Evolutionary conservation across 2,888 invertebrate species (phyloP), one percentile per base, ranked within the genome.

Genomic region (Smittia aterrima): DNA sequence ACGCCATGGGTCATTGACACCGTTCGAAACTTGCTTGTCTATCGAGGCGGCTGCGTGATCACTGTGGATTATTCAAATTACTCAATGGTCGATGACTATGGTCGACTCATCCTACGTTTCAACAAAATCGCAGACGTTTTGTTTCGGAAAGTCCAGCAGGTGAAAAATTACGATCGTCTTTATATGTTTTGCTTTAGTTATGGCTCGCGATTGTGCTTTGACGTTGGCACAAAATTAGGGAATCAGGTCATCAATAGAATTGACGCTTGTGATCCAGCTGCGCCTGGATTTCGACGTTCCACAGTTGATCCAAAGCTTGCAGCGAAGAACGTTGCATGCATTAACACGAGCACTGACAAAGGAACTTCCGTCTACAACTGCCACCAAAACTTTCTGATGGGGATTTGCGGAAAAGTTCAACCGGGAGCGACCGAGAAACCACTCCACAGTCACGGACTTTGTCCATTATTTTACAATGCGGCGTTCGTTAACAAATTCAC

Each of bases 211-310:
- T 76, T 79, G n/a, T 78, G 76, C 2, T 74, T 78, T n/a, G 76
- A 77, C 70, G 78, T 77, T 18, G 79, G 79, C 18, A 75, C 76
- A 9, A 41, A 73, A 68, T 77, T 74, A 71, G 78, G 78, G 0
- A 13, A 74, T 1, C 70, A 75, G 1, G 75, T 77, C 1, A 76
- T 82, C 2, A 77, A 80, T 66, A 80, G 79, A 76, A 81, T 82
- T 67, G 82, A 82, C 74, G 81, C 82, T 82, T 82, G 82, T 64
- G 82, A 82, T 75, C 82, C 82, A 80, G 82, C 82, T 32, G 82
- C 82, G 1, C 67, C 67, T 6, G 40, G 67, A 1, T 67, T 67
- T 67, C 38, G 38, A 2, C 82, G 1, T 75, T 76, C 22, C 75
- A 6, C 13, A 2, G 16, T 16, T 4, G 47, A 66, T 27, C 66